phyloP scores from a whole-genome alignment of 2,888 invertebrate genomes.

The Allophyes oxyacanthae region DNA sequence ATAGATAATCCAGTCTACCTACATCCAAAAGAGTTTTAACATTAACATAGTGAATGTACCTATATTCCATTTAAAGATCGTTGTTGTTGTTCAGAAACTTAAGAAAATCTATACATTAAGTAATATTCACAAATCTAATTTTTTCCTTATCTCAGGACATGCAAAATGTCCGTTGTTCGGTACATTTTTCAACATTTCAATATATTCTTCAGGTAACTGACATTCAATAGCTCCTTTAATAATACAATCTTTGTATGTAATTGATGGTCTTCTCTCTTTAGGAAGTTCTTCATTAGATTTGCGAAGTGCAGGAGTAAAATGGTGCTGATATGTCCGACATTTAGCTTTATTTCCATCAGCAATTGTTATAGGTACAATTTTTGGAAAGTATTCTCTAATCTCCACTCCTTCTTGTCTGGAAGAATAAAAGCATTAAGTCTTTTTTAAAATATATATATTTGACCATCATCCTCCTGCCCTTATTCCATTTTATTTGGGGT shows the following conservation, averaged over 20 bases:
- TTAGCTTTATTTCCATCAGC: background rate
- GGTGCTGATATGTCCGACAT: conserved; percentile 41
- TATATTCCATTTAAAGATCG: too few relatives aligned
- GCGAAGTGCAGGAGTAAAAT: conserved; percentile 12
- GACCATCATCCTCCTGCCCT: too few relatives aligned
- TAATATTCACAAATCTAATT: conserved; percentile 24
- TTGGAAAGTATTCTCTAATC: conserved; percentile 32
- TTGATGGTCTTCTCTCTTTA: conserved; percentile 42
- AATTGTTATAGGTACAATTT: conserved; percentile 23
- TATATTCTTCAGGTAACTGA: conserved; percentile 33
- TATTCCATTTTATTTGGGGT: too few relatives aligned
- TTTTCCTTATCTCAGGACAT: conserved; percentile 5
- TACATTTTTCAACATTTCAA: conserved; percentile 29
- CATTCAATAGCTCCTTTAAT: conserved; percentile 44
- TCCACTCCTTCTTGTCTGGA: conserved; percentile 48
- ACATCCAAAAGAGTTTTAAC: too few relatives aligned
- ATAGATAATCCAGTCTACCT: too few relatives aligned
- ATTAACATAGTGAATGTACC: too few relatives aligned
- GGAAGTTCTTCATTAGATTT: conserved; percentile 20
- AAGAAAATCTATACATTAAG: background rate
- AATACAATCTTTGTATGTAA: conserved; percentile 43
- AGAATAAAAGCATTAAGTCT: background rate
- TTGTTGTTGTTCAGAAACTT: background rate
- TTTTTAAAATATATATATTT: too few relatives aligned
- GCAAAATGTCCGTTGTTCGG: conserved; percentile 42